A percentile compares a stretch with the other conserved stretches of the same genome.
These are phyloP conservation scores for Poeciliopsis infans DNA, from an alignment of 2,797 vertebrate species.

Conservation along the genomic window DNA sequence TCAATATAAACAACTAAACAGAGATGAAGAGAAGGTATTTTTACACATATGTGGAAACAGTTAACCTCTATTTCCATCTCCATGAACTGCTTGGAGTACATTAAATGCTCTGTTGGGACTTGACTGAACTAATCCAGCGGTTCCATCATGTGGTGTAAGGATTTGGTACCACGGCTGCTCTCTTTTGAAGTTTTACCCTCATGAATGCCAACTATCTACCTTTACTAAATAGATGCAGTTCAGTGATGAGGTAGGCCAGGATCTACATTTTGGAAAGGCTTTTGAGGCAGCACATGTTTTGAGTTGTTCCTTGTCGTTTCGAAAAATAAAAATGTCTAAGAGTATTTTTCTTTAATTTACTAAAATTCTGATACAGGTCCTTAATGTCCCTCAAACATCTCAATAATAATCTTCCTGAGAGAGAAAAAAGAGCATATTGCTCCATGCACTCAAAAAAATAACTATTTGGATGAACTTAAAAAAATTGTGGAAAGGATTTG, in stretches of 20 bases:
- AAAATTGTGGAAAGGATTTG: no score
- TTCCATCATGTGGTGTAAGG: slow-evolving; percentile 38
- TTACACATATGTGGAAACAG: not conserved
- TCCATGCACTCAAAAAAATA: no score
- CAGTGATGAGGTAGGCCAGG: slow-evolving; percentile 23
- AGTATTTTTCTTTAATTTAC: slow-evolving; percentile 1
- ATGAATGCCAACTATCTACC: slow-evolving; percentile 32
- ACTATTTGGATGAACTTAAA: no score
- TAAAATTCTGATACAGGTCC: not conserved
- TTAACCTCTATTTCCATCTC: slow-evolving; percentile 13
- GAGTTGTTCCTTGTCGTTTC: not conserved
- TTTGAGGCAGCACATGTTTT: not conserved
- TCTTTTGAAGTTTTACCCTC: slow-evolving; percentile 3
- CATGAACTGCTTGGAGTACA: slow-evolving; percentile 29
- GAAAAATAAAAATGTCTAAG: not conserved
- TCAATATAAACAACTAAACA: not conserved
- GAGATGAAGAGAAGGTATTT: not conserved
- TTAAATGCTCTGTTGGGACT: slow-evolving; percentile 32
- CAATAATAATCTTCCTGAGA: not conserved
- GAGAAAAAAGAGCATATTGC: not conserved
- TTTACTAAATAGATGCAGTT: slow-evolving; percentile 31
- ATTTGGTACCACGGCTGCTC: slow-evolving; percentile 2
- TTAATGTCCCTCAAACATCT: not conserved
- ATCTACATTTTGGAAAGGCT: slow-evolving; percentile 11
- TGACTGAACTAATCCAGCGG: slow-evolving; percentile 24